Evolutionary conservation across 2,113 vertebrate genomes (phyloP).

Genomic region (Lamprotornis superbus): DNA sequence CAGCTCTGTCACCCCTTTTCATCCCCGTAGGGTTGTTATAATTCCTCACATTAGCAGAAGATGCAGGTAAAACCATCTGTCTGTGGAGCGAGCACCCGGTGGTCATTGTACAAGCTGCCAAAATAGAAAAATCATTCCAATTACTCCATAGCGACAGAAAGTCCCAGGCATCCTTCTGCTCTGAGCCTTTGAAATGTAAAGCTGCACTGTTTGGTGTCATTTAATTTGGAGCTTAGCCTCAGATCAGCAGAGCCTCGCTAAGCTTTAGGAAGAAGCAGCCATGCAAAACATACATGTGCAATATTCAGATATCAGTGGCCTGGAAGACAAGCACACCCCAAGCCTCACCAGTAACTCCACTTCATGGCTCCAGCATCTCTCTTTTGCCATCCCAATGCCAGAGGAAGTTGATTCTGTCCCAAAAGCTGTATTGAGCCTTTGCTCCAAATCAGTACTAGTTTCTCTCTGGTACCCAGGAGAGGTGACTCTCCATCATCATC

Average conservation of each 20-base stretch:
- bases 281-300: neutral
- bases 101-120: neutral
- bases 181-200: slow-evolving; percentile 56
- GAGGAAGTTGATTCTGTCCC: neutral
- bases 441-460: neutral
- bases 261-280: slow-evolving; percentile 7
- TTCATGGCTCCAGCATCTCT: neutral
- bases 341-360: neutral
- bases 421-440: neutral
- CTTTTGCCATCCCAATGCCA: neutral
- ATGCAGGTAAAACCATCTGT: slow-evolving; percentile 3
- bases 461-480: neutral
- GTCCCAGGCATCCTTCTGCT: slow-evolving; percentile 3
- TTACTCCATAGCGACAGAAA: slow-evolving; percentile 5
- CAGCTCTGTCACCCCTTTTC: neutral
- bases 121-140: neutral
- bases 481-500: neutral
- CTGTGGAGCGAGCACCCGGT: neutral
- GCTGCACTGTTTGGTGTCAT: neutral
- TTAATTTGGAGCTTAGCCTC: slow-evolving; percentile 55
- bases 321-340: neutral
- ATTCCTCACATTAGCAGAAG: slow-evolving; percentile 19
- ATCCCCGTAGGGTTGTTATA: neutral
- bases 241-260: neutral
- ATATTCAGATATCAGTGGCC: neutral